Evolutionary conservation across 2,888 invertebrate genomes (phyloP), one percentile per base, ranked within the genome.

Genomic region (Lottia gigantea): DNA sequence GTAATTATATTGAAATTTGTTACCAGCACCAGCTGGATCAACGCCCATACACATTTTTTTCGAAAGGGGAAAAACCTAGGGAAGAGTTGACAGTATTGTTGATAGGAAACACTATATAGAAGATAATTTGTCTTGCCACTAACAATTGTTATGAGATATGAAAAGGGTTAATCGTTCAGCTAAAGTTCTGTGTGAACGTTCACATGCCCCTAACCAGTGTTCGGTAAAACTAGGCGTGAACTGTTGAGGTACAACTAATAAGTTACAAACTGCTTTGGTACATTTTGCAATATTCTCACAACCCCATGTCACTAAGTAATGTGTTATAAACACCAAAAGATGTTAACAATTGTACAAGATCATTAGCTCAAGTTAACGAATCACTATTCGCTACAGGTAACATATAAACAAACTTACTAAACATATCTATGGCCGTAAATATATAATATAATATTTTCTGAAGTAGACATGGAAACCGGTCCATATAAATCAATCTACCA

Each of bases 181-280:
- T 23, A 71, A n/a, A 49, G 67, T 71, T 11, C 67, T 15, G 40
- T 75, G 75, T n/a, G 70, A 66, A 7, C 71, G 66, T 62, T 75
- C 69, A 63, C 69, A 73, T 16, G 72, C 72, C 8, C 70, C 73
- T 46, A 75, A 61, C 31, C 75, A 75, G 31, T 73, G 70, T 26
- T 75, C 73, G n/a, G 64, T 64, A 23, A 64, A 66, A 23, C 66
- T 66, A 16, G 69, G 72, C 12, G 70, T 72, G 16, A 69, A 49
- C 49, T 49, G 49, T 49, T 49, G 49, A n/a, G 49, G 49, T 46
- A 23, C n/a, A 47, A 6, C 66, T 8, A 66, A n/a, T 14, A 66
- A 16, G 4, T 47, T 15, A 47, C 23, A 45, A 19, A 62, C 16
- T 19, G 15, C 47, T n/a, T 23, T 45, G 14, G 66, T 47, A 26